Percentiles rank a stretch among this genome's conserved stretches.
Evolutionary conservation across 2,113 vertebrate species (phyloP).

Genomic region (Alosa alosa): DNA sequence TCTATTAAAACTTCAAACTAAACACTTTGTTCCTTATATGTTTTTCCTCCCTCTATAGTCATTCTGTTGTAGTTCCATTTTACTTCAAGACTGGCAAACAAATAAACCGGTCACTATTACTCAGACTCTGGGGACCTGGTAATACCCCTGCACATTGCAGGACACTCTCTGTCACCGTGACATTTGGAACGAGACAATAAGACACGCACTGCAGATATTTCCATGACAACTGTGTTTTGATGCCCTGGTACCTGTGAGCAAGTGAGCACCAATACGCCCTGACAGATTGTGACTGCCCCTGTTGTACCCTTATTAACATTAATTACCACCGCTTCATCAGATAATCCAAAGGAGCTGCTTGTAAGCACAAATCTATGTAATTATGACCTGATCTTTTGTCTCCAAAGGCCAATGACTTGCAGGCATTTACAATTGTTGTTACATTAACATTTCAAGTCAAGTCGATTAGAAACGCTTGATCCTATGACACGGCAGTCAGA

Average conservation of each 20-base stretch:
- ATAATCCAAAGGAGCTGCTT: background rate
- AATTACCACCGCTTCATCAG: background rate
- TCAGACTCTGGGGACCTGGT: background rate
- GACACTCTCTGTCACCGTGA: background rate
- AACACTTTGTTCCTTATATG: background rate
- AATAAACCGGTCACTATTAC: background rate
- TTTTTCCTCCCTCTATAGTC: background rate
- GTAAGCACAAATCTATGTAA: background rate
- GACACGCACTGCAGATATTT: background rate
- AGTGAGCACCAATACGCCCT: background rate
- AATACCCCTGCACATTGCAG: background rate
- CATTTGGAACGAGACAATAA: constrained; percentile 13
- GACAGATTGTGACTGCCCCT: background rate
- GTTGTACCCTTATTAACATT: background rate
- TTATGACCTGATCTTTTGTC: background rate
- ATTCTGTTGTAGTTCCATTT: background rate
- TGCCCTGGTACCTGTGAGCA: background rate
- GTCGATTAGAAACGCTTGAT: background rate
- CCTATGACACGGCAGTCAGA: background rate
- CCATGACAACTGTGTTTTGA: background rate
- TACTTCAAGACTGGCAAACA: background rate
- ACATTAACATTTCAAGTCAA: background rate
- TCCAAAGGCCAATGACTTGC: background rate
- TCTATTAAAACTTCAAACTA: background rate
- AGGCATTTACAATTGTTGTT: background rate